These are phyloP conservation scores for Sebastes trivittatus DNA, from an alignment of 2,797 vertebrate genomes.

Conservation along the genomic window DNA sequence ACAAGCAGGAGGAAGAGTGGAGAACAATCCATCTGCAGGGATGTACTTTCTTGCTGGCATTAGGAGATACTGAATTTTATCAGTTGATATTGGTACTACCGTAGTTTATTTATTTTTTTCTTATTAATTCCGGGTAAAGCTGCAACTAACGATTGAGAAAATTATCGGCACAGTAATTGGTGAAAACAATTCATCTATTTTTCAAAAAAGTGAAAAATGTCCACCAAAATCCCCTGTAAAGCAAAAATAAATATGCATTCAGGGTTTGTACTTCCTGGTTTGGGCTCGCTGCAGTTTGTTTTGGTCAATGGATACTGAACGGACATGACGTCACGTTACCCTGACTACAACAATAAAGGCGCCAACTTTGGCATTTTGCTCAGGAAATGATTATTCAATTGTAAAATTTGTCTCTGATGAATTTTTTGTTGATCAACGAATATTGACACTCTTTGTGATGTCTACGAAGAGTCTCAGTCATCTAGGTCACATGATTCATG, in stretches of 20 bases:
- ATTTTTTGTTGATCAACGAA: background rate
- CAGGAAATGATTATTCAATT: background rate
- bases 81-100: background rate
- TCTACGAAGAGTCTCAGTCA: background rate
- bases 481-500: background rate
- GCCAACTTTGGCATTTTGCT: no score
- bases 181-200: background rate
- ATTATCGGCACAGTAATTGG: no score
- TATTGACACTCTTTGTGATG: background rate
- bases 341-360: no score
- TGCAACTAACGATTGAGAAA: background rate
- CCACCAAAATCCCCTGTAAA: background rate
- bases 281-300: no score
- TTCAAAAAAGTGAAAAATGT: background rate
- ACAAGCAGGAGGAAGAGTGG: background rate
- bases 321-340: no score
- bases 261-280: no score
- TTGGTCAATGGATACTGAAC: no score
- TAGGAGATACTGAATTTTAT: background rate
- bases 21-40: slow-evolving; percentile 7
- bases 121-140: background rate
- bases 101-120: background rate
- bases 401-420: background rate
- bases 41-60: slow-evolving; percentile 1
- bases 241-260: no score